phyloP scores from a whole-genome alignment of 2,888 invertebrate species.

The Xestia xanthographa region DNA sequence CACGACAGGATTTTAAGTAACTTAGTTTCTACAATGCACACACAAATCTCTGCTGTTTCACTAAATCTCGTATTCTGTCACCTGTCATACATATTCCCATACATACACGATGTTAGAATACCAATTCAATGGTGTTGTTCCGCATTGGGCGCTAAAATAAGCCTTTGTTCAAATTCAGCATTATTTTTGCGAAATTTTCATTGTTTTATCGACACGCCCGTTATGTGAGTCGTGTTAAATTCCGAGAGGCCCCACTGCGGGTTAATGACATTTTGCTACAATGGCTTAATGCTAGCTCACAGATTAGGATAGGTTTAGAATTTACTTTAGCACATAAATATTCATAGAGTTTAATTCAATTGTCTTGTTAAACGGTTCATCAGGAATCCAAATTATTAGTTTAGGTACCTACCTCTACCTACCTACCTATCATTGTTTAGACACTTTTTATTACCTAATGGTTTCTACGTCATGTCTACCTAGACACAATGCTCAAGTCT shows the following conservation, averaged over 20 bases:
- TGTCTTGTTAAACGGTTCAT: neutral
- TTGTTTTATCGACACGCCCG: conserved; percentile 61
- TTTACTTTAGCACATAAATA: neutral
- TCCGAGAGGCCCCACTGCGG: conserved; percentile 29
- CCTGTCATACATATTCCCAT: conserved; percentile 17
- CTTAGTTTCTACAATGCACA: conserved; percentile 2
- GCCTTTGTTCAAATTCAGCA: conserved; percentile 51
- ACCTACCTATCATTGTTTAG: no score
- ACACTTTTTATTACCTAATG: no score
- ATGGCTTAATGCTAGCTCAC: conserved; percentile 36
- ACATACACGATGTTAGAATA: conserved; percentile 14
- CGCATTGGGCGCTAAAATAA: conserved; percentile 48
- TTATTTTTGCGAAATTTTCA: conserved; percentile 63
- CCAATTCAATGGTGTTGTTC: conserved; percentile 57
- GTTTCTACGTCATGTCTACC: neutral
- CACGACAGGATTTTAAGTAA: conserved; percentile 5
- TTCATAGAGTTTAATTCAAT: neutral
- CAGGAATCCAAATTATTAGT: neutral
- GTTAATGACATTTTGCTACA: conserved; percentile 48
- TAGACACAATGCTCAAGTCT: no score
- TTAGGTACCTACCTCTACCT: no score
- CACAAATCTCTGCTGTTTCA: neutral
- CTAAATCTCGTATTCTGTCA: conserved; percentile 11
- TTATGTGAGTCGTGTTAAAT: conserved; percentile 43
- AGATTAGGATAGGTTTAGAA: conserved; percentile 20